These are phyloP conservation scores for Luscinia megarhynchos DNA, from an alignment of 2,797 vertebrate species.

Conservation along the genomic window DNA sequence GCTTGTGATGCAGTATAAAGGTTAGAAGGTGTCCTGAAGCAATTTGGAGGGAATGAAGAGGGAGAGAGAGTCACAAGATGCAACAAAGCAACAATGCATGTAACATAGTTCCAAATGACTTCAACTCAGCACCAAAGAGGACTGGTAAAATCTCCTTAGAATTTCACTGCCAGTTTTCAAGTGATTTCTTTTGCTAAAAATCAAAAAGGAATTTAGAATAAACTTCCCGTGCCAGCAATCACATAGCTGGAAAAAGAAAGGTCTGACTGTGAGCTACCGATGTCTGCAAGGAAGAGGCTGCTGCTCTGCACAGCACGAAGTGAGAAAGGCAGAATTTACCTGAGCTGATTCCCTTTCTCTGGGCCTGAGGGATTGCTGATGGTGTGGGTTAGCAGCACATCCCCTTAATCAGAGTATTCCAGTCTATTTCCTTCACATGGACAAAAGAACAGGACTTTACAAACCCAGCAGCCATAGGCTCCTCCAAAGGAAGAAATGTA, in stretches of 20 bases:
- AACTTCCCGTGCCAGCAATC: background rate
- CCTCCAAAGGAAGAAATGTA: background rate
- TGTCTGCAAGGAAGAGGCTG: slow-evolving; percentile 44
- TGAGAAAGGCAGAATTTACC: background rate
- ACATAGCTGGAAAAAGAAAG: slow-evolving; percentile 24
- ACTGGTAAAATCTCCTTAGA: slow-evolving; percentile 46
- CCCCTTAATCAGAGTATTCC: background rate
- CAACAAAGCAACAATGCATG: slow-evolving; percentile 32
- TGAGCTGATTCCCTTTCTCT: background rate
- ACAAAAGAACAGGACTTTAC: background rate
- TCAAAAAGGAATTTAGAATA: slow-evolving; percentile 30
- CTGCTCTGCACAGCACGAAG: background rate
- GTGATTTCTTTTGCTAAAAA: slow-evolving; percentile 24
- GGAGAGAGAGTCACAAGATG: slow-evolving; percentile 69
- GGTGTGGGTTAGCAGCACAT: background rate
- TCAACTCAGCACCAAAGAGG: slow-evolving; percentile 48
- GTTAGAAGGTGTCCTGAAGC: slow-evolving; percentile 69
- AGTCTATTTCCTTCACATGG: background rate
- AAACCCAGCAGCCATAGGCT: slow-evolving; percentile 18
- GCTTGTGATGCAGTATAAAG: slow-evolving; percentile 66
- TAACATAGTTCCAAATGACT: slow-evolving; percentile 63
- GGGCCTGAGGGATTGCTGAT: background rate
- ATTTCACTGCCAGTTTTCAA: slow-evolving; percentile 20
- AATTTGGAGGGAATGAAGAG: slow-evolving; percentile 69
- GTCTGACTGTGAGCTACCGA: background rate